Conservation (phyloP, 1,140 invertebrate genomes). For the Drosophila prosaltans region DNA sequence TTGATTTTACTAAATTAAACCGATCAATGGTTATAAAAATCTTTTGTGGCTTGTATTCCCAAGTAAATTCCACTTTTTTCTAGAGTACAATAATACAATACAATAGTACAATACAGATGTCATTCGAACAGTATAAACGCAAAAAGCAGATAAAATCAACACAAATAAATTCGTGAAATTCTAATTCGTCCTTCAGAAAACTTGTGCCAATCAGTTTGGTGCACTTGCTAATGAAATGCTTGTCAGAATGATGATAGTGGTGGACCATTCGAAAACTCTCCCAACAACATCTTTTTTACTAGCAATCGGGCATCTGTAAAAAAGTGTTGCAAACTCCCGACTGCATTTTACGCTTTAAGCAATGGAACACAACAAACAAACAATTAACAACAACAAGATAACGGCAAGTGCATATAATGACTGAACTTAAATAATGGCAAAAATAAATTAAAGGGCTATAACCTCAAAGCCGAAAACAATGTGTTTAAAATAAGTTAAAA, state of each 20-base stretch:
- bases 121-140: not conserved
- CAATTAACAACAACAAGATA: slow-evolving; percentile 10
- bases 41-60: no score
- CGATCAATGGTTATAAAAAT: no score
- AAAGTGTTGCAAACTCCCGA: slow-evolving; percentile 50
- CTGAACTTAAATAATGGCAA: slow-evolving; percentile 25
- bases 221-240: not conserved
- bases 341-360: slow-evolving; percentile 62
- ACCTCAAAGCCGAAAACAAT: slow-evolving; percentile 22
- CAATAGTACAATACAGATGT: not conserved
- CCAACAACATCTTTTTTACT: slow-evolving; percentile 37
- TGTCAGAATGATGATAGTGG: not conserved
- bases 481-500: no score
- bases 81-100: no score
- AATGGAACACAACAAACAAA: slow-evolving; percentile 34
- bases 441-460: not conserved
- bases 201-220: not conserved
- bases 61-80: no score
- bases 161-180: not conserved
- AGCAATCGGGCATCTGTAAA: slow-evolving; percentile 52
- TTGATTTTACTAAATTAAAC: no score
- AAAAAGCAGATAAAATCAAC: not conserved
- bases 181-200: not conserved
- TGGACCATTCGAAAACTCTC: not conserved
- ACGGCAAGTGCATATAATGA: slow-evolving; percentile 35